Conservation (phyloP, 2,113 vertebrate genomes). For the Octodon degus region DNA sequence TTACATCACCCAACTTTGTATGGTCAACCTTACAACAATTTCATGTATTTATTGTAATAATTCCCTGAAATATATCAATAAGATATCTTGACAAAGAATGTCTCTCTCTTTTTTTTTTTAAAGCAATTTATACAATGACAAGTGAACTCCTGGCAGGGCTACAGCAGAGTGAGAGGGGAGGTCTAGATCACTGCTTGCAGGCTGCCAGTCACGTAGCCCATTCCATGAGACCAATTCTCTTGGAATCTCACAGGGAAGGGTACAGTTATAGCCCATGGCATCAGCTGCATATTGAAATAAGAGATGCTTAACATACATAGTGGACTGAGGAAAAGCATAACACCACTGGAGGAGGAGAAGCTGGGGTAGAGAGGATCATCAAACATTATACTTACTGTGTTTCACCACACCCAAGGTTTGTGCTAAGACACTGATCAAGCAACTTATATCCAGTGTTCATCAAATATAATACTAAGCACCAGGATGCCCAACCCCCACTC, state of each 20-base stretch:
- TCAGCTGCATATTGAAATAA: neutral
- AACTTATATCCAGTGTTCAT: neutral
- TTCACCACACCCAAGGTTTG: neutral
- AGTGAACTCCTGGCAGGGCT: neutral
- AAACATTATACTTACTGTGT: neutral
- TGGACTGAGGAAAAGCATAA: neutral
- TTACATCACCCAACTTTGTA: neutral
- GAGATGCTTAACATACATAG: neutral
- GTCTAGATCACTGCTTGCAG: neutral
- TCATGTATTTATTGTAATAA: neutral
- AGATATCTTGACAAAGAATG: neutral
- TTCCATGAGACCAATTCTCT: neutral
- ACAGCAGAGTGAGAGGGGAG: neutral
- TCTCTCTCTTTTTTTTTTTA: neutral
- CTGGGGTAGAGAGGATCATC: neutral
- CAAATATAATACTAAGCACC: neutral
- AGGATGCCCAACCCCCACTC: neutral
- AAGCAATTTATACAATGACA: neutral
- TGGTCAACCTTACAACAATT: neutral
- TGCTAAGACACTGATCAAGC: neutral
- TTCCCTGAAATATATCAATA: neutral
- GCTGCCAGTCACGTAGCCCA: neutral
- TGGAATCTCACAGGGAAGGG: neutral
- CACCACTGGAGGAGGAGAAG: neutral
- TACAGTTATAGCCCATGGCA: rapidly evolving